These are phyloP conservation scores for Willisornis vidua DNA, from an alignment of 2,113 vertebrate species.

Conservation along the genomic window DNA sequence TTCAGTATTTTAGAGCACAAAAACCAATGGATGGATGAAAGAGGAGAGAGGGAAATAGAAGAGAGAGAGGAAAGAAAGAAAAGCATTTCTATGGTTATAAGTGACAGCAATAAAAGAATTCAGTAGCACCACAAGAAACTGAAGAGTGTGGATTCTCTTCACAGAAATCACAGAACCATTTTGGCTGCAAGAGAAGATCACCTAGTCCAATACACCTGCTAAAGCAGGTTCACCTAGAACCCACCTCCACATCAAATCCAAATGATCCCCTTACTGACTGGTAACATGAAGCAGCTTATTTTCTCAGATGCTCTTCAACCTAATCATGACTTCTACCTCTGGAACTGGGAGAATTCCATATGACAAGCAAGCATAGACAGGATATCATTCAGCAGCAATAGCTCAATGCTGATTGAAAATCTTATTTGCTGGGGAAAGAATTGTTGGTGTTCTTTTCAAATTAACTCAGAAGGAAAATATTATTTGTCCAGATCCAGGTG, in stretches of 20 bases:
- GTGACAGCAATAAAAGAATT: neutral
- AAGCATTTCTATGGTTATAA: neutral
- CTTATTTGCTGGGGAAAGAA: constrained; percentile 8
- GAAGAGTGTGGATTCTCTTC: neutral
- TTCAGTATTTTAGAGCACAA: neutral
- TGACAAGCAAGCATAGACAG: neutral
- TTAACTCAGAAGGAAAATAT: neutral
- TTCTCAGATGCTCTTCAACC: constrained; percentile 15
- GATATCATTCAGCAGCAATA: neutral
- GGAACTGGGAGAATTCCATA: neutral
- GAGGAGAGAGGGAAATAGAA: neutral
- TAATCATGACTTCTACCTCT: neutral
- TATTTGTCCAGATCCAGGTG: neutral
- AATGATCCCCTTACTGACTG: neutral
- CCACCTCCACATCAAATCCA: neutral
- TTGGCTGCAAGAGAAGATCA: neutral
- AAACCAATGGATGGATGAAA: neutral
- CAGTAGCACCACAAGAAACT: neutral
- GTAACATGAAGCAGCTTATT: neutral
- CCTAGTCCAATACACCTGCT: neutral
- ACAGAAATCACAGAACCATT: neutral
- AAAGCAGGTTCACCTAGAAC: neutral
- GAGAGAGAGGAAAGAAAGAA: neutral
- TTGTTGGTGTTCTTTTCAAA: constrained; percentile 13
- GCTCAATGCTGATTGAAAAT: neutral